phyloP scores from a whole-genome alignment of 1,140 invertebrate species.

The Diploscapter pachys region DNA sequence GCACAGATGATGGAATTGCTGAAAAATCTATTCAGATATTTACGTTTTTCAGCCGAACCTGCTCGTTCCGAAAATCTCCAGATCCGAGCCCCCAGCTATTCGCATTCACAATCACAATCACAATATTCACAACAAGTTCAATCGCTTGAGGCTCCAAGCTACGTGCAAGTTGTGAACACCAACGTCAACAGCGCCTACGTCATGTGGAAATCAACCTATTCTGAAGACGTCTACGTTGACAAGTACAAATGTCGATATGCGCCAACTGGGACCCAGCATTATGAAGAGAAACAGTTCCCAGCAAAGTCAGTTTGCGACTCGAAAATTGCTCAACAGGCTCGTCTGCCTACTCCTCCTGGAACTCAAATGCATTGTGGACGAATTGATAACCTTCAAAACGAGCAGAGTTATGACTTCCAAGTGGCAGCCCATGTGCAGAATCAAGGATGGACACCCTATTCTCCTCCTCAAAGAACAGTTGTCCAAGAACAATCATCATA shows the following conservation, averaged over 20 bases:
- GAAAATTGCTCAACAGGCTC: conserved; percentile 47
- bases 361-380: conserved; percentile 50
- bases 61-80: too few species aligned
- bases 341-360: conserved; percentile 49
- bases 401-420: conserved; percentile 53
- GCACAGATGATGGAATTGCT: conserved; percentile 43
- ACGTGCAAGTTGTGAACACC: conserved; percentile 47
- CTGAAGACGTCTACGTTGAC: conserved; percentile 46
- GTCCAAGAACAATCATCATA: conserved; percentile 2
- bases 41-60: too few species aligned
- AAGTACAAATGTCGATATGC: conserved; percentile 55
- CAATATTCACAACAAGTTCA: conserved; percentile 53
- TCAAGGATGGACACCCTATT: conserved; percentile 47
- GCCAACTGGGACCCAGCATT: conserved; percentile 41
- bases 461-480: conserved; percentile 40
- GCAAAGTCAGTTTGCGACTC: conserved; percentile 52
- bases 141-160: conserved; percentile 43
- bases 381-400: conserved; percentile 50
- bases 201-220: conserved; percentile 52
- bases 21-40: too few species aligned
- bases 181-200: conserved; percentile 50
- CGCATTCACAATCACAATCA: conserved; percentile 48
- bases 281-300: conserved; percentile 52
- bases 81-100: conserved; percentile 27
- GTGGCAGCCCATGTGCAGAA: conserved; percentile 44